These are phyloP conservation scores for Catharus ustulatus DNA, from an alignment of 2,797 vertebrate genomes.

Conservation along the genomic window DNA sequence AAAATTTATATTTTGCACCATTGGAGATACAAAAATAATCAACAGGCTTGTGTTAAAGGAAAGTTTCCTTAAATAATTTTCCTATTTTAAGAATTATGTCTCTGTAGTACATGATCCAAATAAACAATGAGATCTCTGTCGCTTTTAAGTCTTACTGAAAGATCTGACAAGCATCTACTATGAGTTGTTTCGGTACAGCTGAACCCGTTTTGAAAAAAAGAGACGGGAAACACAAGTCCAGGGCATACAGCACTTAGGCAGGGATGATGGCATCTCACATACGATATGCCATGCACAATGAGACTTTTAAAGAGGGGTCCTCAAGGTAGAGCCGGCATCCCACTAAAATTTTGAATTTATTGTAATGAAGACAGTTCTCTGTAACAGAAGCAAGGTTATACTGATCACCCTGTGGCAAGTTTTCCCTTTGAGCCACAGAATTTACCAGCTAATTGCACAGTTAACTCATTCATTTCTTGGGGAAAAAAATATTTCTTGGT, in stretches of 20 bases:
- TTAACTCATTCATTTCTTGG: neutral
- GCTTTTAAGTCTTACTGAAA: neutral
- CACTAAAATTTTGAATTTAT: neutral
- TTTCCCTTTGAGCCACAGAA: neutral
- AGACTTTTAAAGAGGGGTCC: neutral
- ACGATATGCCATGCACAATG: neutral
- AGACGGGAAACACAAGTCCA: neutral
- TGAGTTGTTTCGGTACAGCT: neutral
- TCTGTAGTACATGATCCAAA: neutral
- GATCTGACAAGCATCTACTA: neutral
- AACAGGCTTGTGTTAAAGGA: neutral
- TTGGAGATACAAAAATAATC: neutral
- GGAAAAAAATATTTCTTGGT: neutral
- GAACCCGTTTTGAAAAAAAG: neutral
- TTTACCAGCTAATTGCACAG: neutral
- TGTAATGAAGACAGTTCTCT: neutral
- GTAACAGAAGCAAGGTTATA: neutral
- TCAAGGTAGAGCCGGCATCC: neutral
- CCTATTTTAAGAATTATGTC: neutral
- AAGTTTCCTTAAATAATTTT: neutral
- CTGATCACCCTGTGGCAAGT: neutral
- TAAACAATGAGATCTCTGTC: neutral
- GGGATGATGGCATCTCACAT: fast-evolving
- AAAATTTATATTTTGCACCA: neutral
- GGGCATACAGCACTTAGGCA: neutral